phyloP scores from a whole-genome alignment of 2,113 vertebrate genomes.

The Hyaena hyaena region DNA sequence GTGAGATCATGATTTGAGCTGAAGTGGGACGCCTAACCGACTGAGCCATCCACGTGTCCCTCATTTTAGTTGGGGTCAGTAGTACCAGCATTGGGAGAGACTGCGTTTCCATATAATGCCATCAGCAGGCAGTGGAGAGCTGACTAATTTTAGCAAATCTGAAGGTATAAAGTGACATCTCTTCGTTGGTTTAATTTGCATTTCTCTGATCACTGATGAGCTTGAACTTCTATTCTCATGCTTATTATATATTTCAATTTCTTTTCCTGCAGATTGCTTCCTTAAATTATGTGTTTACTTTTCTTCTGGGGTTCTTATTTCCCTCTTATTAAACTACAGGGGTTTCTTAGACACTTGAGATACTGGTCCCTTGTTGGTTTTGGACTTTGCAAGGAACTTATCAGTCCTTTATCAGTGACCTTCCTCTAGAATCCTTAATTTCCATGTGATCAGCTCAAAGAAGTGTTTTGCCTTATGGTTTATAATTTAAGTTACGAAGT shows the following conservation, averaged over 20 bases:
- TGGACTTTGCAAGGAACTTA: not conserved
- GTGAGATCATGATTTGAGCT: too few species aligned
- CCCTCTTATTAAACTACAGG: not conserved
- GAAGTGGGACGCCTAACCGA: too few species aligned
- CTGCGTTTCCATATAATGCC: not conserved
- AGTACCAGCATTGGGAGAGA: not conserved
- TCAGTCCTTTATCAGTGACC: not conserved
- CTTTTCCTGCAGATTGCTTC: not conserved
- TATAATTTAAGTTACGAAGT: conserved; percentile 12
- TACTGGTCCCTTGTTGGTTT: not conserved
- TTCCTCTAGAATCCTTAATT: conserved; percentile 28
- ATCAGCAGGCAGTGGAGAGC: not conserved
- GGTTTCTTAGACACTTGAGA: not conserved
- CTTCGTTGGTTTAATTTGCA: not conserved
- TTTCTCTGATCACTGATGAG: not conserved
- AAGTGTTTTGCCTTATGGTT: not conserved
- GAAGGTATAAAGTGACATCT: not conserved
- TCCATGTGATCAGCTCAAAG: not conserved
- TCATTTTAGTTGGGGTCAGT: too few species aligned
- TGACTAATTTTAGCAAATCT: conserved; percentile 26
- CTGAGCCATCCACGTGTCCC: too few species aligned
- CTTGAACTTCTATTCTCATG: not conserved
- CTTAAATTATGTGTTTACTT: not conserved
- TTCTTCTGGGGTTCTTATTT: not conserved
- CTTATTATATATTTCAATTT: not conserved